Base-by-base conservation (phyloP, 2,888 invertebrate genomes). In the Orthonevra nobilis region DNA sequence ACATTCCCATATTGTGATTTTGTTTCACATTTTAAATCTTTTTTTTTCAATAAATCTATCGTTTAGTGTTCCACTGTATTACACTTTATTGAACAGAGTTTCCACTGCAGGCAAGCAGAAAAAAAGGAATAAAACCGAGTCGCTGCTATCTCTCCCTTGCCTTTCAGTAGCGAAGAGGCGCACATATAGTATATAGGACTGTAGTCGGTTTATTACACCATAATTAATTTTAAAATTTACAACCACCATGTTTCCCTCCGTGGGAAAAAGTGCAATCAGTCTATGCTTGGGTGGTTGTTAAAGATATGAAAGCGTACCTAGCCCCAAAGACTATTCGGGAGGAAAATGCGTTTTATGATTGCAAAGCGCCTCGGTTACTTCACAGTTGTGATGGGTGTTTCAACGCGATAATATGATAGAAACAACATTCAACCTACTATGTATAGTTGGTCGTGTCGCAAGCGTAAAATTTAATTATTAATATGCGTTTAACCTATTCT, bases 191-290 rank as follows among this genome's bases (percentile, higher is more conserved):
- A 32, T 10, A 32, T 10, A 32, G 10, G 2, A 3, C 72, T 54
- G 72, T 64, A 72, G 72, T 72, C 77, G 54, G 63, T 77, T 72
- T 72, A 77, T 77, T 72, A 77, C 77, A 77, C 72, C 72, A 77
- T 77, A 77, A 77, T 77, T 77, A 77, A 72, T 77, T 77, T 77
- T 64, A 72, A 72, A 77, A 72, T 72, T 72, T 60, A 77, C 64
- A 77, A 52, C 28, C 54, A 40, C 38, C 28, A 34, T 60, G 64
- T 58, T 72, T 60, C 40, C 44, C 44, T 58, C 23, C 32, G 52
- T 77, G 77, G 77, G 77, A 77, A 77, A 72, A 72, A 77, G 46
- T 77, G 64, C 77, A 70, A 46, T 64, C 58, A 64, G 52, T 52
- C 54, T 58, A 32, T 30, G 44, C 40, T 56, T 36, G 38, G 68